Evolutionary conservation across 1,140 invertebrate species (phyloP).

Genomic region (Caenorhabditis remanei): DNA sequence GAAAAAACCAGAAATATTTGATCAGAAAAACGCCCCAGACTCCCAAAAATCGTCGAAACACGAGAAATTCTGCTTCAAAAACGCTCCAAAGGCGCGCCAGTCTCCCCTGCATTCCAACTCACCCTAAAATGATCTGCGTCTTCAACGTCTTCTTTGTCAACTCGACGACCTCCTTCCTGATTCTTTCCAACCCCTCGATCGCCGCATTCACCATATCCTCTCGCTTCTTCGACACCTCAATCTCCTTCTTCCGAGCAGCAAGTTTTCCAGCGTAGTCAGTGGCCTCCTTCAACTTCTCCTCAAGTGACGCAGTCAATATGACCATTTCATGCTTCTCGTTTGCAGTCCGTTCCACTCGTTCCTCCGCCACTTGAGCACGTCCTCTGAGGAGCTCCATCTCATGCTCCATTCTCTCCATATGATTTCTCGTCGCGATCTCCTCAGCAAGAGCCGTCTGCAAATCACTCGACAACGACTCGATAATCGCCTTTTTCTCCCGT

Average conservation of each 20-base stretch:
- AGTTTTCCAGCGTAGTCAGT: neutral
- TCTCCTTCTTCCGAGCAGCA: constrained; percentile 4
- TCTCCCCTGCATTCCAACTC: too few species aligned
- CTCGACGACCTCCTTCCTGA: neutral
- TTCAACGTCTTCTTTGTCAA: constrained; percentile 4
- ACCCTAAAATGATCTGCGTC: neutral
- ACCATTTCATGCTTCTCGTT: neutral
- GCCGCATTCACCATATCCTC: neutral
- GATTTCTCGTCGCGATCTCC: neutral
- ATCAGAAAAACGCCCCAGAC: too few species aligned
- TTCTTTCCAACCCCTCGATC: neutral
- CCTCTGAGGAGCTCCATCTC: neutral
- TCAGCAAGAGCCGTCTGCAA: neutral
- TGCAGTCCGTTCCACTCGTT: neutral
- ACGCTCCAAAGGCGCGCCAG: too few species aligned
- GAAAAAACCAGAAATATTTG: too few species aligned
- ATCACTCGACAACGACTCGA: neutral
- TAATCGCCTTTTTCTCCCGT: neutral
- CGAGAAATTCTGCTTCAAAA: too few species aligned
- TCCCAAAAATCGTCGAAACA: too few species aligned
- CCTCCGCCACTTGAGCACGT: neutral
- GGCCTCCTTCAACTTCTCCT: neutral
- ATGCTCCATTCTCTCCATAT: neutral
- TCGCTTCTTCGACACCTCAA: neutral
- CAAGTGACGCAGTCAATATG: neutral